These are phyloP conservation scores for Dorcus hopei DNA, from an alignment of 2,888 invertebrate species.

Conservation along the genomic window DNA sequence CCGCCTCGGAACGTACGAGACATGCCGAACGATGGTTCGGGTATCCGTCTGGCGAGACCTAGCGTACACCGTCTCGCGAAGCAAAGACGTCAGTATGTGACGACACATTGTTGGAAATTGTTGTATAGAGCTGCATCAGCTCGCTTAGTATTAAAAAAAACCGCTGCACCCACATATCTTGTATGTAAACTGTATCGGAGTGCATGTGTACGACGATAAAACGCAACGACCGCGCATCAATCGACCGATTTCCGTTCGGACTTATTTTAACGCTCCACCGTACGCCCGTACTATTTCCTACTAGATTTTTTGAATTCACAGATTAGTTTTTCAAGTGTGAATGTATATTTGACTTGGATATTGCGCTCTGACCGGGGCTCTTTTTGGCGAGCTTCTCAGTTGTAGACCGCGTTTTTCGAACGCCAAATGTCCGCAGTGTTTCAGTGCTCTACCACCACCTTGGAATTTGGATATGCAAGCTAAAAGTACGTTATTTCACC, in stretches of 20 bases:
- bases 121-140: conserved; percentile 18
- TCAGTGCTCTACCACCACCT: conserved; percentile 25
- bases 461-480: conserved; percentile 34
- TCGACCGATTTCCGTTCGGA: background rate
- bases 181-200: conserved; percentile 5
- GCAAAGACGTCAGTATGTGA: conserved; percentile 42
- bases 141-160: conserved; percentile 10
- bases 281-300: background rate
- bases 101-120: conserved; percentile 35
- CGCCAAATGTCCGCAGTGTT: conserved; percentile 35
- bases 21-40: conserved; percentile 40
- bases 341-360: conserved; percentile 39
- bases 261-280: background rate
- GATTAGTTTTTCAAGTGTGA: conserved; percentile 22
- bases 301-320: conserved; percentile 2
- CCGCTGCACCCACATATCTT: conserved; percentile 8
- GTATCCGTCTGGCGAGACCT: conserved; percentile 41
- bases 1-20: conserved; percentile 33
- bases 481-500: conserved; percentile 32
- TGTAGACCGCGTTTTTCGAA: conserved; percentile 36
- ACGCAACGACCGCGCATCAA: background rate
- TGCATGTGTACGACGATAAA: conserved; percentile 8
- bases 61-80: conserved; percentile 33
- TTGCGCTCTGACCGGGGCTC: conserved; percentile 39
- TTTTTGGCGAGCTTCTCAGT: conserved; percentile 36